phyloP scores from a whole-genome alignment of 2,888 invertebrate species.

The Pemphredon lugubris region DNA sequence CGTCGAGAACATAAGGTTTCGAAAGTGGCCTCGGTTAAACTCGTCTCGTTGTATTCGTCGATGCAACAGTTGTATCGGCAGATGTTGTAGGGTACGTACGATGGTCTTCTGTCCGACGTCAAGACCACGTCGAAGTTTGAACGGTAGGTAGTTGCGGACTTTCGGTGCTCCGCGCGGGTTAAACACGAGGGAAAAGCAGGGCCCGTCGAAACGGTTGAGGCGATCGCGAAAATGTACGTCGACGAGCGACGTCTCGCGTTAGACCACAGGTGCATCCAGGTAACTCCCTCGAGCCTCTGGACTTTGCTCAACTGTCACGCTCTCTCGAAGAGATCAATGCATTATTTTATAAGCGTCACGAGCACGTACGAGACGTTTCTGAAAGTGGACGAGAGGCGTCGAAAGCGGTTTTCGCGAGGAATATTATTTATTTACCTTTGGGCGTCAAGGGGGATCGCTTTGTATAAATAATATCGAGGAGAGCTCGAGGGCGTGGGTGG shows the following conservation, averaged over 20 bases:
- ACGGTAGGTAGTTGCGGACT: slow-evolving; percentile 48
- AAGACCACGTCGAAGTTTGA: slow-evolving; percentile 44
- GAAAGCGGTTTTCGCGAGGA: slow-evolving; percentile 6
- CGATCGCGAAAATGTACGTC: slow-evolving; percentile 52
- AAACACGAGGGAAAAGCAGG: slow-evolving; percentile 43
- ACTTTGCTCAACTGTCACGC: slow-evolving; percentile 47
- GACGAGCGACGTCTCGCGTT: slow-evolving; percentile 28
- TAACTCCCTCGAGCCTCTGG: slow-evolving; percentile 45
- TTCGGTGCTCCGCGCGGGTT: slow-evolving; percentile 28
- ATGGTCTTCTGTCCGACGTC: slow-evolving; percentile 44
- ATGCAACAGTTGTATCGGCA: slow-evolving; percentile 55
- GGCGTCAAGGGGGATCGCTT: too few species aligned
- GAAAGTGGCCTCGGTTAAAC: neutral
- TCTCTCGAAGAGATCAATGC: slow-evolving; percentile 39
- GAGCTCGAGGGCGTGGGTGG: too few species aligned
- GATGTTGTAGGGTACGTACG: slow-evolving; percentile 39
- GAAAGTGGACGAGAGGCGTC: neutral
- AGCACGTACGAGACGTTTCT: slow-evolving; percentile 4
- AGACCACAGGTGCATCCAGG: slow-evolving; percentile 44
- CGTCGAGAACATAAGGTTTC: too few species aligned
- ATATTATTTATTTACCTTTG: slow-evolving; percentile 33
- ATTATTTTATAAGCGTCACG: slow-evolving; percentile 52
- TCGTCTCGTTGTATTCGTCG: neutral
- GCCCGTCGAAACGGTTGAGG: slow-evolving; percentile 35
- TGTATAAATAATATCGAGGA: too few species aligned